These are phyloP conservation scores for Protobothrops mucrosquamatus DNA, from an alignment of 2,113 vertebrate species.

Conservation along the genomic window DNA sequence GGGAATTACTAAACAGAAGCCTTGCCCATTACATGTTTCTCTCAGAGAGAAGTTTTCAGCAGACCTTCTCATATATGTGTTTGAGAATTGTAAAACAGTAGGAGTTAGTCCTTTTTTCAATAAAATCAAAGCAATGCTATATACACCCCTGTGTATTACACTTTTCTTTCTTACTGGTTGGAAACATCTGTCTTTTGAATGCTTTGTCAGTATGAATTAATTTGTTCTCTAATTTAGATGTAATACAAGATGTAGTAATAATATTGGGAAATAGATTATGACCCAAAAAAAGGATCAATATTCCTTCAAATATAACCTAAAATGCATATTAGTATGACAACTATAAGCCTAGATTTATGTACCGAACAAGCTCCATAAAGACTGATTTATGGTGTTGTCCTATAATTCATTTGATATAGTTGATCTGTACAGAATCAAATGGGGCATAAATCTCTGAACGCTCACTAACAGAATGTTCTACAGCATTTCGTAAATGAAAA, in stretches of 20 bases:
- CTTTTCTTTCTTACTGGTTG: not conserved
- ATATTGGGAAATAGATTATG: not conserved
- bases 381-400: not conserved
- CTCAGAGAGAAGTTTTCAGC: not conserved
- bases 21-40: not conserved
- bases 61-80: not conserved
- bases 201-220: constrained; percentile 3
- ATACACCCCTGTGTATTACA: not conserved
- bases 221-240: not conserved
- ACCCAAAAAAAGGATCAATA: not conserved
- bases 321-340: constrained; percentile 2
- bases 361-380: not conserved
- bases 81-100: not conserved
- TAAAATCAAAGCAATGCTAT: not conserved
- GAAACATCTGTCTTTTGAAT: constrained; percentile 13
- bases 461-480: not conserved
- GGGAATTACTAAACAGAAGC: not conserved
- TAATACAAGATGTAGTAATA: not conserved
- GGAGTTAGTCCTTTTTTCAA: not conserved
- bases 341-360: not conserved
- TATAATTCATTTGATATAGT: not conserved
- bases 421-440: not conserved
- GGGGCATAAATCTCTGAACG: constrained; percentile 8
- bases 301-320: not conserved
- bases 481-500: not conserved